Percentiles rank a stretch among this genome's conserved stretches.
Evolutionary conservation across 2,797 vertebrate species (phyloP).

Genomic region (Podarcis siculus): DNA sequence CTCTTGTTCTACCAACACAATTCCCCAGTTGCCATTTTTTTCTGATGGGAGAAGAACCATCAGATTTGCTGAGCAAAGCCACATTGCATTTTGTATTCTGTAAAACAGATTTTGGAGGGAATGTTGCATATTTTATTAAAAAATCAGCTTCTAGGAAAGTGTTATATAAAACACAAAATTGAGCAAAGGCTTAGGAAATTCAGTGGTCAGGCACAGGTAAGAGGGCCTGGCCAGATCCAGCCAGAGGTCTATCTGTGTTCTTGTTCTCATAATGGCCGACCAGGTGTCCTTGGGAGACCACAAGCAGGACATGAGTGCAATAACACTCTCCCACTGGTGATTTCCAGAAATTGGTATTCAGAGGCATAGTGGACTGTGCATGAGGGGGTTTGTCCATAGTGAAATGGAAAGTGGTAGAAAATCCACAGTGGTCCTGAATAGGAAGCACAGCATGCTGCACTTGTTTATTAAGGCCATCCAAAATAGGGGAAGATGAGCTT

Average conservation of each 20-base stretch:
- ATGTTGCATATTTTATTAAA: not conserved
- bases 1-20: constrained; percentile 43
- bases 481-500: not conserved
- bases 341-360: too few relatives aligned
- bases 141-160: constrained; percentile 20
- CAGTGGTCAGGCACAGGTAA: not conserved
- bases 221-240: too few relatives aligned
- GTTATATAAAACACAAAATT: not conserved
- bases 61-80: constrained; percentile 18
- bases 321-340: too few relatives aligned
- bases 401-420: constrained; percentile 11
- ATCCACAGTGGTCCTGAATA: not conserved
- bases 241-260: too few relatives aligned
- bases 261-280: too few relatives aligned
- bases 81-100: not conserved
- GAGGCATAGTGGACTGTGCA: not conserved
- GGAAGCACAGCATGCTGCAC: constrained; percentile 3
- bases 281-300: too few relatives aligned
- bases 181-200: constrained; percentile 21
- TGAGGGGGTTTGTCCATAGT: constrained; percentile 30
- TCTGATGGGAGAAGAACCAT: not conserved
- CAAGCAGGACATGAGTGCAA: too few relatives aligned
- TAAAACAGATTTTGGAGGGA: constrained; percentile 3
- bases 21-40: constrained; percentile 10
- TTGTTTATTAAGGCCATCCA: not conserved